Evolutionary conservation across 1,140 invertebrate genomes (phyloP).

Genomic region (Xylocopa sonorina): DNA sequence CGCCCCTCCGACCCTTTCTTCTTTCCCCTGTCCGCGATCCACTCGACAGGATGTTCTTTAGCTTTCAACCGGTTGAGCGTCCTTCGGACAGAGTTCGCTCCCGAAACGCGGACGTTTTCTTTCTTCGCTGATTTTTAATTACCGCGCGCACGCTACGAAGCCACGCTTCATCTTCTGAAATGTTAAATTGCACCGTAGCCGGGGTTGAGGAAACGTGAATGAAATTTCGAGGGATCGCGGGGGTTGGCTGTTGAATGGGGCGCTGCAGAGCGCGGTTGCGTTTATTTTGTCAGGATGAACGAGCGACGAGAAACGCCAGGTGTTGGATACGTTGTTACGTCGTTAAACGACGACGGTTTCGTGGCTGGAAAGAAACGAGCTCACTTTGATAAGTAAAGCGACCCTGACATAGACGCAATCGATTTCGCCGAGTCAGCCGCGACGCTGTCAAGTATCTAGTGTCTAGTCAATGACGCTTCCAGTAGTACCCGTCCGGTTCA

Average conservation of each 20-base stretch:
- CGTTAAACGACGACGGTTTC: conserved; percentile 9
- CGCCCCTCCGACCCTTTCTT: background rate
- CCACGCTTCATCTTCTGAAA: background rate
- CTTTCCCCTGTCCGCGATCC: conserved; percentile 17
- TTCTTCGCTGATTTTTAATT: background rate
- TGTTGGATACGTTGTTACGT: background rate
- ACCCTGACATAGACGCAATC: conserved; percentile 45
- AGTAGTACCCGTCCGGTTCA: conserved; percentile 35
- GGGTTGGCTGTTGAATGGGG: background rate
- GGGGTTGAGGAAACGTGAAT: background rate
- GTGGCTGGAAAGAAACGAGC: conserved; percentile 8
- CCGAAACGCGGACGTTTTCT: background rate
- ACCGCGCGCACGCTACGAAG: background rate
- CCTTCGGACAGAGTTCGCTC: background rate
- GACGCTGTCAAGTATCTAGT: conserved; percentile 6
- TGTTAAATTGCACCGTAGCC: too few species aligned
- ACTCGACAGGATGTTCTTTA: conserved; percentile 36
- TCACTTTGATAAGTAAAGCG: conserved; percentile 17
- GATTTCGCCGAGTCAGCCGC: conserved; percentile 34
- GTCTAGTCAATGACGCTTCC: conserved; percentile 44
- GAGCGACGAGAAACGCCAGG: background rate
- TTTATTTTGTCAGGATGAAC: background rate
- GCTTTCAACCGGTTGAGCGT: background rate
- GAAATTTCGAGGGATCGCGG: background rate
- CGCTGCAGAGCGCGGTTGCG: background rate